Evolutionary conservation across 2,888 invertebrate species (phyloP), one percentile per base, ranked within the genome.

Genomic region (Sesia apiformis): DNA sequence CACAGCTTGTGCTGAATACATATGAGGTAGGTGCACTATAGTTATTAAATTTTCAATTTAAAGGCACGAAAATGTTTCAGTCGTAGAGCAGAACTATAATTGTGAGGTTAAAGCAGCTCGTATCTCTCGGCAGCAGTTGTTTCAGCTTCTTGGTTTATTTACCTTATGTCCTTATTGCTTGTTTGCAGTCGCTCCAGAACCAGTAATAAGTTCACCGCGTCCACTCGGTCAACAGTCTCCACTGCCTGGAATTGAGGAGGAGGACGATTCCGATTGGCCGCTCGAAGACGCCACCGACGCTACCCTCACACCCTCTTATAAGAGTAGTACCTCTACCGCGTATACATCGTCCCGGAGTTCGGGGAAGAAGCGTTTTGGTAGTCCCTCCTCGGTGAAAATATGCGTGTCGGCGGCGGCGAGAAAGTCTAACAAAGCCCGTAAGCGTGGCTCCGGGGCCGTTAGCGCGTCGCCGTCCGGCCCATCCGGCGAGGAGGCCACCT

Each of bases 181-280:
- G 70, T 81, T 79, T 91, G 62, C 91, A 91, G 73, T 90, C 85
- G 80, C 83, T 81, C 85, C 90, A 64, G 90, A 88, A 74, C 85
- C 90, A 61, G 80, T 89, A 70, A 77, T 88, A 78, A 90, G 80
- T 80, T 86, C 91, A 65, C 85, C 92, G 70, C 81, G 92, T 74
- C 88, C 92, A 69, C 78, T 90, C 78, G 84, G 93, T 74, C 92
- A 94, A 86, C 92, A 94, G 64, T 93, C 94, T 53, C 93, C 94
- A 57, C 88, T 95, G 62, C 95, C 95, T 65, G 95, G 95, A 69
- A 95, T 95, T 63, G 94, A 94, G 75, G 95, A 95, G 76, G 95
- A 95, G 79, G 95, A 95, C 82, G 94, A 94, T 75, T 92, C 92
- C 56, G 92, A 92, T 71, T 88, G 87, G 81, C 90, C 90, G 49